A percentile compares a stretch with the other conserved stretches of the same genome.
Conservation (phyloP, 2,113 vertebrate genomes). For the Prionailurus viverrinus region DNA sequence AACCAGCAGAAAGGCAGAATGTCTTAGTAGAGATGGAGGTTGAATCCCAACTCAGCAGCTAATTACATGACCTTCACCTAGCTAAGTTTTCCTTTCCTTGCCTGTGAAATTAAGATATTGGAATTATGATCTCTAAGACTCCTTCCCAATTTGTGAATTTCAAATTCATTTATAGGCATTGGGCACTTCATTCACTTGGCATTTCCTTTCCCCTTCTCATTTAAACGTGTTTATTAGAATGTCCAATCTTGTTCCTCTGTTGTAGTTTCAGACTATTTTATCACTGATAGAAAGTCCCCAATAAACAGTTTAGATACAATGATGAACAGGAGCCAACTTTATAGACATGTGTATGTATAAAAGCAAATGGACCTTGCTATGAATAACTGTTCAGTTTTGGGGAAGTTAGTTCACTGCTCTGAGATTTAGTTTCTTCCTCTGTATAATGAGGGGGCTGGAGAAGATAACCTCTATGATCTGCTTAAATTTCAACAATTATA, state of each 20-base stretch:
- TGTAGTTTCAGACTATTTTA: not conserved
- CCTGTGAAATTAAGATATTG: not conserved
- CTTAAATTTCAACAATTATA: not conserved
- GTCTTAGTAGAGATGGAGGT: not conserved
- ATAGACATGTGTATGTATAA: not conserved
- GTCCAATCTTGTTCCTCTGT: not conserved
- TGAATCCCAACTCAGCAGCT: not conserved
- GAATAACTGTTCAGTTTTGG: not conserved
- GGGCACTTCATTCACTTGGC: not conserved
- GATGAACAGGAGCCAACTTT: not conserved
- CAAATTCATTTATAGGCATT: not conserved
- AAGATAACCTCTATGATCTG: not conserved
- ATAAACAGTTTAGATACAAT: not conserved
- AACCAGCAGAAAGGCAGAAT: not conserved
- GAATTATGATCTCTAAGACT: not conserved
- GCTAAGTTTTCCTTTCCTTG: not conserved
- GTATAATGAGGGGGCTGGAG: not conserved
- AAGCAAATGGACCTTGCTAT: not conserved
- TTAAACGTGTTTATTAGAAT: not conserved
- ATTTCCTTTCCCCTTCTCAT: not conserved
- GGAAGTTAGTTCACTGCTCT: not conserved
- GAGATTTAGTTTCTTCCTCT: not conserved
- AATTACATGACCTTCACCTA: not conserved
- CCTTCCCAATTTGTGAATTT: not conserved
- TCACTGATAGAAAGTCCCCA: not conserved